These are phyloP conservation scores for Nemoura dubitans DNA, from an alignment of 2,888 invertebrate genomes.

Conservation along the genomic window DNA sequence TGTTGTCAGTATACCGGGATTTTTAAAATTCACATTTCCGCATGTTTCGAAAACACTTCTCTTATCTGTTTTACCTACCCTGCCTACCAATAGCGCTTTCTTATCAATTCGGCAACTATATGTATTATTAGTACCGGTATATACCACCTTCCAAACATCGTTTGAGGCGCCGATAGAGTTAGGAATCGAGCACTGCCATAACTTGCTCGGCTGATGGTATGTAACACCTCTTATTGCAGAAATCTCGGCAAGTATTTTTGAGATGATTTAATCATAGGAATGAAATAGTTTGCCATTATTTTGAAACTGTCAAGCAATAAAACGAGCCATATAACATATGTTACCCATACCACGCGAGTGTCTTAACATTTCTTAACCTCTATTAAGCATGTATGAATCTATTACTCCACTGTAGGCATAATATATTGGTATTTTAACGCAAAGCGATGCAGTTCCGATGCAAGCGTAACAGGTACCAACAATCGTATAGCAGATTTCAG, in stretches of 20 bases:
- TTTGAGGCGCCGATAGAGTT: no score
- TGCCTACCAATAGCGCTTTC: neutral
- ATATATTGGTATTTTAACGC: neutral
- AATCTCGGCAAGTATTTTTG: neutral
- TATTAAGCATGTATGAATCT: neutral
- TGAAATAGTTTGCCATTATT: slow-evolving; percentile 7
- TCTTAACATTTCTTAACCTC: neutral
- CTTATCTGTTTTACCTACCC: neutral
- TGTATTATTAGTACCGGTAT: no score
- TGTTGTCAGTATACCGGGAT: no score
- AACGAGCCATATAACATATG: neutral
- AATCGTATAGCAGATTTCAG: neutral
- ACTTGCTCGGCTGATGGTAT: neutral
- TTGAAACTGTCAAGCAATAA: slow-evolving; percentile 4
- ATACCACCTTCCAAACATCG: neutral
- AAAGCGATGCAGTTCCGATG: neutral
- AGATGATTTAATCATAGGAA: neutral
- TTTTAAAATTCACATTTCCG: neutral
- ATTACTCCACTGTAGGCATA: neutral
- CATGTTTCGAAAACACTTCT: neutral
- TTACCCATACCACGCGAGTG: neutral
- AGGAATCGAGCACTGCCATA: no score
- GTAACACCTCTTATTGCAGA: neutral
- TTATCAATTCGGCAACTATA: neutral
- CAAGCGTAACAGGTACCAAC: neutral